These are phyloP conservation scores for Okapia johnstoni DNA, from an alignment of 2,113 vertebrate genomes.

Conservation along the genomic window DNA sequence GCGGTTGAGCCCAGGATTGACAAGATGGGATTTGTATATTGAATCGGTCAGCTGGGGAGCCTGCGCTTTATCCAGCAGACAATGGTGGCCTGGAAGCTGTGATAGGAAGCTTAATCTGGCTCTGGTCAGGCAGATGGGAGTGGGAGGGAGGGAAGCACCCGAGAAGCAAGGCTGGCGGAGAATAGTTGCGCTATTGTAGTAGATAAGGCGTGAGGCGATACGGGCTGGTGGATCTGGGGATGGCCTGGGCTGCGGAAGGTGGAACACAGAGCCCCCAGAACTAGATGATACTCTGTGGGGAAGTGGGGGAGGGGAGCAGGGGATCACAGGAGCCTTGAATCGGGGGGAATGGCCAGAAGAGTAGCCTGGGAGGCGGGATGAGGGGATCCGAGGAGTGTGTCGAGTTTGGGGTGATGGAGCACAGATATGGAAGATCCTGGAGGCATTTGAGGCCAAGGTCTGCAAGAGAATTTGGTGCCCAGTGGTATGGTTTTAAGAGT, in stretches of 20 bases:
- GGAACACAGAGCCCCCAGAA: neutral
- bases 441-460: neutral
- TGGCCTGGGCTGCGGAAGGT: neutral
- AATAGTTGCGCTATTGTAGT: neutral
- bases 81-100: neutral
- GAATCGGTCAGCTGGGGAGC: neutral
- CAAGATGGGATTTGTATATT: neutral
- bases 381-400: too few relatives aligned
- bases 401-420: neutral
- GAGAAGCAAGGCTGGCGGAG: neutral
- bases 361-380: neutral
- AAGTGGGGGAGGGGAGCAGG: fast-evolving
- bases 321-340: neutral
- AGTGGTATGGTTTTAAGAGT: neutral
- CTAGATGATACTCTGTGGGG: neutral
- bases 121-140: neutral
- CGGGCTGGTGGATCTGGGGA: neutral
- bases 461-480: neutral
- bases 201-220: neutral
- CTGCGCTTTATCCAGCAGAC: neutral
- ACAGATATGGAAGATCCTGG: neutral
- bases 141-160: neutral
- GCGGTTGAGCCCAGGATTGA: neutral
- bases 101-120: neutral
- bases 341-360: neutral